Percentiles rank a stretch among this genome's conserved stretches.
These are phyloP conservation scores for Sebastes glaucus DNA, from an alignment of 2,797 vertebrate genomes.

Conservation along the genomic window DNA sequence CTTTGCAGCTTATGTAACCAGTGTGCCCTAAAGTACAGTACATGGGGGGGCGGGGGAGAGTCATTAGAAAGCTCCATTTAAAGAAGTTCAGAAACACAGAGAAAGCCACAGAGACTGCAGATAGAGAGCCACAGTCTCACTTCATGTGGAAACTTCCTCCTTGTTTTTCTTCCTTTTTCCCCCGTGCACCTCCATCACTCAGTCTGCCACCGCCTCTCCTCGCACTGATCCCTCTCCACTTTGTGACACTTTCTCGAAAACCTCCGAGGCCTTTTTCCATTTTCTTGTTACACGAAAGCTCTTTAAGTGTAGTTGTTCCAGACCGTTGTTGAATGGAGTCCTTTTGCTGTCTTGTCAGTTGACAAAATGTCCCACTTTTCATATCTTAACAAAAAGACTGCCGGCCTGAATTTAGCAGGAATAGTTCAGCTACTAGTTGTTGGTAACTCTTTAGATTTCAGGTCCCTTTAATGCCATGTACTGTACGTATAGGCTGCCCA, in stretches of 20 bases:
- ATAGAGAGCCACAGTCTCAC: neutral
- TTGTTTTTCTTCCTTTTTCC: conserved; percentile 5
- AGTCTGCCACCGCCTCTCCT: conserved; percentile 2
- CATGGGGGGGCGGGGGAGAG: conserved; percentile 8
- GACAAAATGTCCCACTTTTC: neutral
- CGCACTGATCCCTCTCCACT: neutral
- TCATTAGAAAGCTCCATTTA: conserved; percentile 36
- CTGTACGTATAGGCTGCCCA: neutral
- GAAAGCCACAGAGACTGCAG: neutral
- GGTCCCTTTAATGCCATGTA: neutral
- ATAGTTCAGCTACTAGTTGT: neutral
- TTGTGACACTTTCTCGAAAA: conserved; percentile 9
- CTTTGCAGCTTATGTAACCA: conserved; percentile 37
- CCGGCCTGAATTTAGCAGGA: neutral
- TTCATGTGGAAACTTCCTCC: neutral
- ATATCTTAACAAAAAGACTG: neutral
- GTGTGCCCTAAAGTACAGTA: neutral
- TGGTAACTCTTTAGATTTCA: neutral
- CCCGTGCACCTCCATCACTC: conserved; percentile 22
- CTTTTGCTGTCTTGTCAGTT: neutral
- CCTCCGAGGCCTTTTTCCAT: conserved; percentile 12
- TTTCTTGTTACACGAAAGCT: neutral
- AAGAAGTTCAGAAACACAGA: neutral
- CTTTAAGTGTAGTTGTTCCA: neutral
- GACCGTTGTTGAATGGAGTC: neutral